A percentile compares a stretch with the other conserved stretches of the same genome.
Evolutionary conservation across 2,797 vertebrate species (phyloP).

Genomic region (Peromyscus aztecus): DNA sequence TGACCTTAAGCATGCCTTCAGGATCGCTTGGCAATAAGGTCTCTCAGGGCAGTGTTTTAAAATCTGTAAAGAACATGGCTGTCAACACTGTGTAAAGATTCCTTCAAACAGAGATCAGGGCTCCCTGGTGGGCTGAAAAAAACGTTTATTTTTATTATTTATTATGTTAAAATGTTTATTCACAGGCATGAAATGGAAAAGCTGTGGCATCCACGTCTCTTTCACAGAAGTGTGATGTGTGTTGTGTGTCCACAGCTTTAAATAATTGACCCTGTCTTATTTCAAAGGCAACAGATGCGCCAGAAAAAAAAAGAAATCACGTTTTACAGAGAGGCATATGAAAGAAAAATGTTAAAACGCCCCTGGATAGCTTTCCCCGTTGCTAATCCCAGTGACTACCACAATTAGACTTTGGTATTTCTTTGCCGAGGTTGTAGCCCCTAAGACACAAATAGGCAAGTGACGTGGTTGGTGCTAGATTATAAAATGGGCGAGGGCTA

Average conservation of each 20-base stretch:
- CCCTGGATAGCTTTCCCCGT: accelerated
- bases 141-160: too few relatives aligned
- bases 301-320: not conserved
- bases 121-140: too few relatives aligned
- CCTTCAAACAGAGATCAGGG: not conserved
- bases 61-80: accelerated
- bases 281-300: not conserved
- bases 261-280: not conserved
- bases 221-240: not conserved
- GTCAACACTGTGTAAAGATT: accelerated
- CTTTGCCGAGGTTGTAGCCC: not conserved
- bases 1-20: accelerated
- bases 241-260: not conserved
- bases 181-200: not conserved
- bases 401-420: accelerated
- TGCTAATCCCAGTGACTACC: accelerated
- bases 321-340: accelerated
- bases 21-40: accelerated
- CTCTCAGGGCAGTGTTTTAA: accelerated
- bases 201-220: accelerated
- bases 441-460: accelerated
- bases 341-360: accelerated
- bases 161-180: not conserved
- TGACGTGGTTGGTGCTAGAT: accelerated
- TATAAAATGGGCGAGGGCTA: not conserved